phyloP scores from a whole-genome alignment of 2,113 vertebrate genomes.

The Aix galericulata region DNA sequence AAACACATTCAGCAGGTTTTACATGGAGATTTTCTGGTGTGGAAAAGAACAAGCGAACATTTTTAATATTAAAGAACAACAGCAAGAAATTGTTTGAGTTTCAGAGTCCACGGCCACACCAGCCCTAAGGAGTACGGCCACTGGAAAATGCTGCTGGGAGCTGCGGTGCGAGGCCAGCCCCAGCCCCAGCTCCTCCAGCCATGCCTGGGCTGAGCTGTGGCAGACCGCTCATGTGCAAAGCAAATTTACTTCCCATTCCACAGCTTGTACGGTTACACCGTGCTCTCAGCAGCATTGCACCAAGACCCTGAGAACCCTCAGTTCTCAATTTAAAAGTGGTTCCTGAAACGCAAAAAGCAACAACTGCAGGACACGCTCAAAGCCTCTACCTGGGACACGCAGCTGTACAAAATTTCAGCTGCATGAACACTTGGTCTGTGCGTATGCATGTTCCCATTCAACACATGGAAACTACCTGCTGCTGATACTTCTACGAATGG shows the following conservation, averaged over 20 bases:
- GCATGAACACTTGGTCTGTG: neutral
- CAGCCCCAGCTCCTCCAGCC: neutral
- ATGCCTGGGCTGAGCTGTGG: accelerated
- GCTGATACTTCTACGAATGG: neutral
- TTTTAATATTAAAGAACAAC: neutral
- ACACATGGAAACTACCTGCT: neutral
- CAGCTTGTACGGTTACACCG: accelerated
- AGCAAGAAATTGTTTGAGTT: neutral
- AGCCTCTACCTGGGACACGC: neutral
- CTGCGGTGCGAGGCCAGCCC: neutral
- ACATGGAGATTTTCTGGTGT: neutral
- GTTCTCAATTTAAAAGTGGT: neutral
- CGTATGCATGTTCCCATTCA: neutral
- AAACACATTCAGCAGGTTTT: neutral
- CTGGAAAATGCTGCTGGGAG: neutral
- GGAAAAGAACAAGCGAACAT: neutral
- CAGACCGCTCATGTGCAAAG: neutral
- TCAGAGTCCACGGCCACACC: neutral
- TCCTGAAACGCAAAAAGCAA: neutral
- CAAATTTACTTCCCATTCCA: neutral
- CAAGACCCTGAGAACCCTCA: neutral
- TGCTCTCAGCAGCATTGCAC: neutral
- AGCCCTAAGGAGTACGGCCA: accelerated
- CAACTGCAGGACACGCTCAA: neutral
- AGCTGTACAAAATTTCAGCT: neutral